Percentiles rank a stretch among this genome's conserved stretches.
Conservation (phyloP, 2,888 invertebrate species). For the Apeira syringaria region DNA sequence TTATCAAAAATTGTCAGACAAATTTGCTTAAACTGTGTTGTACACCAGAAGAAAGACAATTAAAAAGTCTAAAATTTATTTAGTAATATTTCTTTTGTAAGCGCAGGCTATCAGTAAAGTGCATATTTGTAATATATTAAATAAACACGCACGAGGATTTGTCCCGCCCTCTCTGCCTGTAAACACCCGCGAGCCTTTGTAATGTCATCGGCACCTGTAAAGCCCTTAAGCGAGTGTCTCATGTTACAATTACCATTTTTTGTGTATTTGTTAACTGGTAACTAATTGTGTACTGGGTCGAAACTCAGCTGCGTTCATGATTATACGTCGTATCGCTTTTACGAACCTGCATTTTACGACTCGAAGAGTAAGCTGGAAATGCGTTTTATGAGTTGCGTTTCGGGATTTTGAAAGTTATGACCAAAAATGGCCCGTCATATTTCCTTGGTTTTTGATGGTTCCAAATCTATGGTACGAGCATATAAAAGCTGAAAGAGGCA, state of each 20-base stretch:
- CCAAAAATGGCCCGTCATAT: constrained; percentile 23
- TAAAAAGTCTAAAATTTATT: too few relatives aligned
- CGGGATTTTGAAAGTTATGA: constrained; percentile 21
- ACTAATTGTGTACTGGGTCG: constrained; percentile 6
- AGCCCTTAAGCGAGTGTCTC: too few relatives aligned
- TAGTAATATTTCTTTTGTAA: too few relatives aligned
- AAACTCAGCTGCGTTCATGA: constrained; percentile 24
- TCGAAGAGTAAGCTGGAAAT: constrained; percentile 23
- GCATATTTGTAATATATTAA: too few relatives aligned
- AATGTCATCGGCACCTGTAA: too few relatives aligned
- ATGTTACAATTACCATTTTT: not conserved
- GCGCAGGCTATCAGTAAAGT: too few relatives aligned
- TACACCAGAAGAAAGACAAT: too few relatives aligned
- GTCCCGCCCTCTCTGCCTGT: too few relatives aligned
- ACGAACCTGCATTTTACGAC: constrained; percentile 24
- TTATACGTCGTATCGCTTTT: constrained; percentile 30
- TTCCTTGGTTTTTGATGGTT: constrained; percentile 23
- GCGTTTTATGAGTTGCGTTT: constrained; percentile 23
- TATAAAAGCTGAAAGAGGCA: constrained; percentile 23
- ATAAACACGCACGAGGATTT: too few relatives aligned
- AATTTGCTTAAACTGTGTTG: too few relatives aligned
- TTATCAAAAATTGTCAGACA: too few relatives aligned
- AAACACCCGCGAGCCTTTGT: too few relatives aligned
- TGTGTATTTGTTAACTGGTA: constrained; percentile 1
- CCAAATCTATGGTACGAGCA: constrained; percentile 17